These are phyloP conservation scores for Heteropelma amictum DNA, from an alignment of 2,888 invertebrate species.

Conservation along the genomic window DNA sequence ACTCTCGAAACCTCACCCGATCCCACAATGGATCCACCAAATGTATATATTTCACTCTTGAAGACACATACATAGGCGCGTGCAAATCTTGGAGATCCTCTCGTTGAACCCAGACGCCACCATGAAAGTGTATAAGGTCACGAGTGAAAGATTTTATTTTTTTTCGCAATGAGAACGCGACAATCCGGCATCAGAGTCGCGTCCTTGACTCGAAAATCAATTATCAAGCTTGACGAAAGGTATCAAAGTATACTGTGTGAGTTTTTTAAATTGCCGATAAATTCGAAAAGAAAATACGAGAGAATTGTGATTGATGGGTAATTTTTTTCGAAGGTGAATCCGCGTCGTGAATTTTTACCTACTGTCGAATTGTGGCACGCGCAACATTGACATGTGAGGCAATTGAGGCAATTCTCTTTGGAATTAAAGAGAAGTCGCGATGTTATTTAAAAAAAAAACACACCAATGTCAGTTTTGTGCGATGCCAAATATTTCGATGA, in stretches of 20 bases:
- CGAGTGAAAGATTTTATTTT: constrained; percentile 9
- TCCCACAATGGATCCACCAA: constrained; percentile 46
- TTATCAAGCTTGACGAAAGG: no score
- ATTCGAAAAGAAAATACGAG: constrained; percentile 4
- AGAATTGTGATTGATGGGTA: constrained; percentile 23
- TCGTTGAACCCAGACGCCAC: constrained; percentile 18
- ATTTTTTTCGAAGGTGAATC: constrained; percentile 33
- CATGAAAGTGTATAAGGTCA: constrained; percentile 16
- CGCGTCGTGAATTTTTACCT: constrained; percentile 24
- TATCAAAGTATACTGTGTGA: not conserved
- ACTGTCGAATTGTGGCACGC: constrained; percentile 28
- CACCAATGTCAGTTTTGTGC: no score
- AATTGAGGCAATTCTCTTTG: not conserved
- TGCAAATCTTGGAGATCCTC: constrained; percentile 8
- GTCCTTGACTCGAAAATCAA: constrained; percentile 49
- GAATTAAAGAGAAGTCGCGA: not conserved
- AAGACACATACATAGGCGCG: not conserved
- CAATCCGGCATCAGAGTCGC: constrained; percentile 7
- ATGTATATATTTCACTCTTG: constrained; percentile 20
- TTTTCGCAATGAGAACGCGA: constrained; percentile 16
- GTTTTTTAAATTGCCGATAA: not conserved
- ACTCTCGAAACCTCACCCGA: constrained; percentile 37
- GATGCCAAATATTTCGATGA: no score
- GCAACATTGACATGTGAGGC: constrained; percentile 25
- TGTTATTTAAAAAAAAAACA: not conserved